These are phyloP conservation scores for Columba janthina DNA, from an alignment of 2,113 vertebrate genomes.

Conservation along the genomic window DNA sequence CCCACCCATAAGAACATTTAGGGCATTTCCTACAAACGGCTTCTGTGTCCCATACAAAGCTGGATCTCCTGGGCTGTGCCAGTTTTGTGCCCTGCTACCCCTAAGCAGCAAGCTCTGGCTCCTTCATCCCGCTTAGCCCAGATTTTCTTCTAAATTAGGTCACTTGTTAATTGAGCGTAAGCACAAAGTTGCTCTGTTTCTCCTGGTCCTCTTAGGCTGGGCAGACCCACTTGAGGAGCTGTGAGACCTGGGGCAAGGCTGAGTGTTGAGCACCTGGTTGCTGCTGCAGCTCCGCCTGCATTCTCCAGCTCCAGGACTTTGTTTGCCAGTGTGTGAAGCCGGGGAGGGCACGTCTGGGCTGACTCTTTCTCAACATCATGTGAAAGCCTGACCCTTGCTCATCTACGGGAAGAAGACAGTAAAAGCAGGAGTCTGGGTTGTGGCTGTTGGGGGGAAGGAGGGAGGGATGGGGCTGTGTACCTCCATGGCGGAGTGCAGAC, in stretches of 20 bases:
- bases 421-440: background rate
- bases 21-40: background rate
- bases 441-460: background rate
- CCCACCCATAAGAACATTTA: background rate
- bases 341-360: background rate
- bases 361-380: background rate
- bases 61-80: background rate
- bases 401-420: background rate
- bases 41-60: background rate
- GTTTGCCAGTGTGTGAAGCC: rapidly evolving
- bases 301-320: background rate
- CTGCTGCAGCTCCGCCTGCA: background rate
- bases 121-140: slow-evolving; percentile 51
- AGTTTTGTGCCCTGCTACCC: background rate
- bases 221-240: background rate
- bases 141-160: slow-evolving; percentile 48
- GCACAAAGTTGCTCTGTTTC: slow-evolving; percentile 36
- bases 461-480: rapidly evolving
- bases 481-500: rapidly evolving
- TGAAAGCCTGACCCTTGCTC: background rate
- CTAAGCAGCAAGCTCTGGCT: background rate
- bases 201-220: background rate
- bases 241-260: background rate
- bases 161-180: slow-evolving; percentile 30
- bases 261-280: background rate